Base-by-base conservation (phyloP, 1,140 invertebrate genomes). In the Drosophila azteca region DNA sequence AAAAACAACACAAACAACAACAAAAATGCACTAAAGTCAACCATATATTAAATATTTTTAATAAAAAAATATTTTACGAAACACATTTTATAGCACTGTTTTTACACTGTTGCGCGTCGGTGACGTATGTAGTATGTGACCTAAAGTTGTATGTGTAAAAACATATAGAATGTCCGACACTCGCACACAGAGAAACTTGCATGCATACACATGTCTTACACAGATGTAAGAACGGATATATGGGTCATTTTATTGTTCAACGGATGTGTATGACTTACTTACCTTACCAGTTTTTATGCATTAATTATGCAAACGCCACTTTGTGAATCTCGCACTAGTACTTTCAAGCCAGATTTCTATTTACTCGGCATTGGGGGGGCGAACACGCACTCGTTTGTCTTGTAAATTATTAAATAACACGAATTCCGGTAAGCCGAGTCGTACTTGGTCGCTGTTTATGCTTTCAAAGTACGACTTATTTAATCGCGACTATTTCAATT, bases 401-500 rank as follows among this genome's bases (percentile, higher is more conserved):
- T 44, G 51, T 52, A 54, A 59, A 69, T 87, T 87, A 77, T 84
- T 87, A 73, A 87, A 81, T 84, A 84, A 84, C 81, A 81, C 68
- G 68, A 79, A 63, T 69, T 41, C 65, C 55, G 46, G 35, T 39
- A 39, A 39, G 11, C 45, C 49, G 20, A 55, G 43, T 35, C 43
- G 48, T 46, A 67, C 20, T 41, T 26, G 29, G 43, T 48, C 49
- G 51, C 58, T 74, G 53, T 66, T 75, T 52, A 58, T 31, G 48
- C 17, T 74, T 59, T 22, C 35, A 29, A 65, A 52, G 35, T 39
- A 45, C 29, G 13, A 22, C 26, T 74, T 65, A 15, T 64, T 73
- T 59, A 13, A 57, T 24, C 66, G 52, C 67, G 67, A 69, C 31
- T 26, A 43, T 50, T 50, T 17, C n/a, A 43, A 1, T 69, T 68